Conservation (phyloP, 1,140 invertebrate genomes). For the Ganaspis sp. region DNA sequence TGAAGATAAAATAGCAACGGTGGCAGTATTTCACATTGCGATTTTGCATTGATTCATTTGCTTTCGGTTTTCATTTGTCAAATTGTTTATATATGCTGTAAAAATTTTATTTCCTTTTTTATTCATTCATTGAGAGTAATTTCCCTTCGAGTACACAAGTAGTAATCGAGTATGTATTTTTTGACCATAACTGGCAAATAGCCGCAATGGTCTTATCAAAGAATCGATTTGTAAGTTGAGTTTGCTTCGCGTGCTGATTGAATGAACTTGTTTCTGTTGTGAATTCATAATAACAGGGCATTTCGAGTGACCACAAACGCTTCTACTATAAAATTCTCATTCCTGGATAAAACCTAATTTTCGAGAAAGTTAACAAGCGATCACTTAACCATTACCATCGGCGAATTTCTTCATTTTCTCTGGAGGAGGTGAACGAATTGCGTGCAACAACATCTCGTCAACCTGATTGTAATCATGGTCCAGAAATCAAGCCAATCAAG, state of each 20-base stretch:
- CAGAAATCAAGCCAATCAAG: conserved; percentile 38
- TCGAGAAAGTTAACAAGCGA: conserved; percentile 47
- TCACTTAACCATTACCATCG: conserved; percentile 44
- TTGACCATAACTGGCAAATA: no score
- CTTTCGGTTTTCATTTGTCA: no score
- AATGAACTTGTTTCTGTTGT: conserved; percentile 50
- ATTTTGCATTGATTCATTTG: no score
- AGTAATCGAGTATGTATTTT: no score
- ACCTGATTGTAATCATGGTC: conserved; percentile 26
- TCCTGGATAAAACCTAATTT: conserved; percentile 53
- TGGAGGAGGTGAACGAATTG: conserved; percentile 26
- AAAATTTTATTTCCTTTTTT: no score
- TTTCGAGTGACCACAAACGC: conserved; percentile 47
- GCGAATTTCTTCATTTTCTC: conserved; percentile 48
- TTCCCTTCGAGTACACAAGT: no score
- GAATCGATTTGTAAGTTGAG: conserved; percentile 46
- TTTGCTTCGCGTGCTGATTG: conserved; percentile 42
- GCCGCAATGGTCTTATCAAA: no score
- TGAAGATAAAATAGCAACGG: no score
- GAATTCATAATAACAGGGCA: conserved; percentile 51
- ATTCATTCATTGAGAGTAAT: no score
- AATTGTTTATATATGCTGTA: no score
- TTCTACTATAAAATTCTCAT: conserved; percentile 42
- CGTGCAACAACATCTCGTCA: neutral
- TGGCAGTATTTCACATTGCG: no score